Evolutionary conservation across 2,888 invertebrate species (phyloP), one percentile per base, ranked within the genome.

Genomic region (Tetragonula carbonaria): DNA sequence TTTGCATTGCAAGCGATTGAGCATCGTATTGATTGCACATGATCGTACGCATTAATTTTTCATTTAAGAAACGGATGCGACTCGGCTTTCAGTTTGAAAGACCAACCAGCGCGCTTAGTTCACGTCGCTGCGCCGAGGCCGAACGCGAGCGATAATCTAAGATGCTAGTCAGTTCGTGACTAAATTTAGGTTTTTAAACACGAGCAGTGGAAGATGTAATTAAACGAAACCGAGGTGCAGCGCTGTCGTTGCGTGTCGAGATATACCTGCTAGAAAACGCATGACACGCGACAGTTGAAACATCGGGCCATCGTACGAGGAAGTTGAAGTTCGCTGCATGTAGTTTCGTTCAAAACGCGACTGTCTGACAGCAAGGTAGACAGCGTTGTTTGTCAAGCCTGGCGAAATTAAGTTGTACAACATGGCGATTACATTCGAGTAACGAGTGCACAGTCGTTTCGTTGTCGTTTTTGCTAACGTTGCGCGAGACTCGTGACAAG

Each of bases 371-470:
- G 71, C 38, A 1, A 59, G 59, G 53, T 63, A 68, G 51, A 57
- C 45, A 23, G 72, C 33, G 68, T 84, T 78, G 74, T 84, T 84
- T 76, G 80, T 84, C 38, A 51, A 80, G 70, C 50, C 57, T 78
- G 70, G 59, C 50, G 55, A 77, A 77, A 74, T 62, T 84, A 63
- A 76, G 45, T 74, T 65, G 70, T 74, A 67, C 84, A 85, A 85
- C 80, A 84, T 85, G 85, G 85, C 84, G 84, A 85, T 80, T 84
- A 63, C 65, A 84, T 85, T 84, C 80, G 72, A 85, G 84, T 85
- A 75, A 85, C 72, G 79, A 79, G 72, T 74, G 74, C 79, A 74
- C 53, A n/a, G 62, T 80, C 76, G 84, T 80, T 73, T 79, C 76
- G 83, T 84, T 85, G 23, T 83, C 76, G 76, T 85, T 83, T 5